phyloP scores from a whole-genome alignment of 2,797 vertebrate genomes.

The Eleutherodactylus coqui region DNA sequence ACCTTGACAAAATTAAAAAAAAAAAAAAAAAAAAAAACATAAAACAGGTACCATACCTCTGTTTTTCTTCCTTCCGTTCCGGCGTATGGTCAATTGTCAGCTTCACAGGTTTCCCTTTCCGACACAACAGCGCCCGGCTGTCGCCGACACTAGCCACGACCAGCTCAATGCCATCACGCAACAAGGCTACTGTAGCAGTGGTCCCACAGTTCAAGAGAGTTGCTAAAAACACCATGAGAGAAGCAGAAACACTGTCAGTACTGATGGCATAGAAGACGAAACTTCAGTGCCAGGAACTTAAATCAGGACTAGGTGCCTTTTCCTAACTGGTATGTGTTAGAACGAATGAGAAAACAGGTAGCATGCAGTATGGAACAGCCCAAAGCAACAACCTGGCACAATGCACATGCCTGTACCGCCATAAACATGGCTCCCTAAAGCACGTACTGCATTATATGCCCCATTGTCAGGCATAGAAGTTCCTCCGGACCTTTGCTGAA shows the following conservation, averaged over 20 bases:
- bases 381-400: slow-evolving; percentile 73
- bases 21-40: too few relatives aligned
- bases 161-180: slow-evolving; percentile 94
- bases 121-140: slow-evolving; percentile 93
- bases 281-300: neutral
- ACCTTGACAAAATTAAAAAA: too few relatives aligned
- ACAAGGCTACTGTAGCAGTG: slow-evolving; percentile 94
- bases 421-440: neutral
- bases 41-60: slow-evolving; percentile 80
- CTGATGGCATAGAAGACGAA: neutral
- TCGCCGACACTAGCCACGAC: slow-evolving; percentile 96
- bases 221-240: slow-evolving; percentile 74
- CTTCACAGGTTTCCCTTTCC: slow-evolving; percentile 91
- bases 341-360: slow-evolving; percentile 51
- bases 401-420: slow-evolving; percentile 64
- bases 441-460: too few relatives aligned
- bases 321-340: slow-evolving; percentile 64
- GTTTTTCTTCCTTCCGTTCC: slow-evolving; percentile 96
- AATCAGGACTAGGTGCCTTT: slow-evolving; percentile 55
- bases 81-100: slow-evolving; percentile 95
- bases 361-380: slow-evolving; percentile 67
- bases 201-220: slow-evolving; percentile 83
- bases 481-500: too few relatives aligned
- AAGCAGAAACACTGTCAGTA: slow-evolving; percentile 29
- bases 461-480: too few relatives aligned